Percentiles rank a stretch among this genome's conserved stretches.
These are phyloP conservation scores for Aurelia aurita complex sp. Pacific DNA, from an alignment of 30 jellyfish, hydroid and myxozoan genomes.

Conservation along the genomic window DNA sequence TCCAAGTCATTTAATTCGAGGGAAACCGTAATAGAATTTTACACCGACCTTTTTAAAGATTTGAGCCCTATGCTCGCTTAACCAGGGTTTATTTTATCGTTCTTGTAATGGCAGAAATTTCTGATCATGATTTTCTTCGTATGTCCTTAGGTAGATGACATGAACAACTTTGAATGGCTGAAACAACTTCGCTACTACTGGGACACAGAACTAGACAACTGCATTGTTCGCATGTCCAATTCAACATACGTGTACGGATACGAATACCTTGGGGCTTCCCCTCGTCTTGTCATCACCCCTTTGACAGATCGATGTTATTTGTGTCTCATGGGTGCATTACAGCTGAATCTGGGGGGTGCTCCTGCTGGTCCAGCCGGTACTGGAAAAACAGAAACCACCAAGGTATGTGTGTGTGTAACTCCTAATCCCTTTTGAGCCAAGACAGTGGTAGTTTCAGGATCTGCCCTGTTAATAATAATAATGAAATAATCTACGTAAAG, in stretches of 20 bases:
- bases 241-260: constrained; percentile 92
- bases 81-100: no score
- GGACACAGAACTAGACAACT: constrained; percentile 94
- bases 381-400: constrained; percentile 96
- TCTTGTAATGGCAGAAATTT: no score
- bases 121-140: no score
- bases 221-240: constrained; percentile 97
- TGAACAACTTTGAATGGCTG: constrained; percentile 88
- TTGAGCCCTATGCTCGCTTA: no score
- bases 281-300: constrained; percentile 96
- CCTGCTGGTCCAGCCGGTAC: constrained; percentile 99
- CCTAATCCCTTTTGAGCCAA: not conserved
- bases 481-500: no score
- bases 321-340: constrained; percentile 99
- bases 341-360: constrained; percentile 98
- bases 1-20: no score
- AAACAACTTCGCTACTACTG: constrained; percentile 94
- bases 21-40: no score
- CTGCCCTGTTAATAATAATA: no score
- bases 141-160: constrained; percentile 67
- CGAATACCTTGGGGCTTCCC: constrained; percentile 98
- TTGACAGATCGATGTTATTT: constrained; percentile 97
- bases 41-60: no score
- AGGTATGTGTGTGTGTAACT: constrained; percentile 15
- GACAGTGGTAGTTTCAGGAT: no score